Conservation (phyloP, 2,888 invertebrate species). For the Callosobruchus maculatus region DNA sequence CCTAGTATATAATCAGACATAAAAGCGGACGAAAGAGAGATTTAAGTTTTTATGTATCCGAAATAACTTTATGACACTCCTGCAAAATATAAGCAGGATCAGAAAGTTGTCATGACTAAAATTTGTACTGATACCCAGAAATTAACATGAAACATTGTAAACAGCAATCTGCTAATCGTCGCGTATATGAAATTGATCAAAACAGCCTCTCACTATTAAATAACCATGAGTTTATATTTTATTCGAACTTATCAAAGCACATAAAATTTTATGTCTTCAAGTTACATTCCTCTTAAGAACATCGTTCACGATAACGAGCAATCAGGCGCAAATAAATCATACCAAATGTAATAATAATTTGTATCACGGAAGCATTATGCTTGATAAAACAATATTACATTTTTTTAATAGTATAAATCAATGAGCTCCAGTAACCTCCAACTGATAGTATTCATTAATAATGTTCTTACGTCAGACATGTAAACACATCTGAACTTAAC, state of each 20-base stretch:
- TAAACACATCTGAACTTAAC: not conserved
- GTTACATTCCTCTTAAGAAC: not conserved
- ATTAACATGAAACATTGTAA: too few relatives aligned
- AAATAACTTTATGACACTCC: too few relatives aligned
- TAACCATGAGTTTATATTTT: not conserved
- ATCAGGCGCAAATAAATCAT: not conserved
- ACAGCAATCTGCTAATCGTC: not conserved
- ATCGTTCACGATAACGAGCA: not conserved
- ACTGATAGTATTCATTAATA: not conserved
- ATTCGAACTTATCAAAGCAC: not conserved
- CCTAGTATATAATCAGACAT: too few relatives aligned
- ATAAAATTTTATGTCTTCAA: not conserved
- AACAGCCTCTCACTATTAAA: not conserved
- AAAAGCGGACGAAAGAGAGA: too few relatives aligned
- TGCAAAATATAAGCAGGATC: too few relatives aligned
- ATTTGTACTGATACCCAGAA: too few relatives aligned
- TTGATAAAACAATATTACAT: not conserved
- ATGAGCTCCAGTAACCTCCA: not conserved
- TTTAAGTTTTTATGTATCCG: too few relatives aligned
- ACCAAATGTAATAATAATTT: not conserved
- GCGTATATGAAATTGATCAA: not conserved
- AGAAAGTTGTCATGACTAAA: too few relatives aligned
- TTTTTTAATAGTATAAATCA: not conserved
- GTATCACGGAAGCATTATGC: not conserved
- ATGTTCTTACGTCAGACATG: not conserved